These are phyloP conservation scores for Cassiopea xamachana DNA, from an alignment of 30 jellyfish, hydroid and myxozoan genomes.

Conservation along the genomic window DNA sequence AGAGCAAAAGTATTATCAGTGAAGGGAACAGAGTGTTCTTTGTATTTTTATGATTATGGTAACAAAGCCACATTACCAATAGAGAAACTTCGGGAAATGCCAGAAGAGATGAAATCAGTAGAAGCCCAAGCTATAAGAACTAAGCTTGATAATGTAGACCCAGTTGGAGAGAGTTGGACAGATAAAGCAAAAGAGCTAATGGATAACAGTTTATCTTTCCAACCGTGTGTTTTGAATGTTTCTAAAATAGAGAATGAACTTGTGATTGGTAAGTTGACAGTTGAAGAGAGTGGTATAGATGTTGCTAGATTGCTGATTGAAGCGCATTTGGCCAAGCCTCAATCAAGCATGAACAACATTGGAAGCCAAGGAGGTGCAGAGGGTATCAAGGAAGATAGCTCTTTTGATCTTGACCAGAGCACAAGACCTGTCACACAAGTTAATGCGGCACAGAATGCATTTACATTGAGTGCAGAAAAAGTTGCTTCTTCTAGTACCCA, in stretches of 20 bases:
- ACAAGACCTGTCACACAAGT: not conserved
- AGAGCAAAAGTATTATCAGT: conserved; percentile 70
- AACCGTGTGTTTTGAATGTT: conserved; percentile 19
- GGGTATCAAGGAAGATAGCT: not conserved
- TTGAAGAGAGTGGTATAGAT: not conserved
- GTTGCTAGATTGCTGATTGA: conserved; percentile 28
- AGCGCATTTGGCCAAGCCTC: conserved; percentile 16
- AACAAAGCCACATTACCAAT: conserved; percentile 9
- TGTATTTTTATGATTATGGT: conserved; percentile 52
- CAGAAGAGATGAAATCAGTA: conserved; percentile 60
- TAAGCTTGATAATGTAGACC: conserved; percentile 44
- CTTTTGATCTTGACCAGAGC: no score
- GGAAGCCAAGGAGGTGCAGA: not conserved
- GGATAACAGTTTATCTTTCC: conserved; percentile 34
- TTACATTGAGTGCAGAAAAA: not conserved
- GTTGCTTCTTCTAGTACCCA: not conserved
- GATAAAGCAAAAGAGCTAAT: conserved; percentile 14
- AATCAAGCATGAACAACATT: no score
- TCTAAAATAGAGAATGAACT: not conserved
- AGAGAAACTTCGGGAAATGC: conserved; percentile 52
- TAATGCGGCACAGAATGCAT: not conserved
- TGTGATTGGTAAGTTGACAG: not conserved
- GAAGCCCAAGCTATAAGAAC: conserved; percentile 76
- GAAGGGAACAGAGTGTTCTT: conserved; percentile 9
- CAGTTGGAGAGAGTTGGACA: conserved; percentile 27